These are phyloP conservation scores for Tortricodes alternella DNA, from an alignment of 2,888 invertebrate genomes.

Conservation along the genomic window DNA sequence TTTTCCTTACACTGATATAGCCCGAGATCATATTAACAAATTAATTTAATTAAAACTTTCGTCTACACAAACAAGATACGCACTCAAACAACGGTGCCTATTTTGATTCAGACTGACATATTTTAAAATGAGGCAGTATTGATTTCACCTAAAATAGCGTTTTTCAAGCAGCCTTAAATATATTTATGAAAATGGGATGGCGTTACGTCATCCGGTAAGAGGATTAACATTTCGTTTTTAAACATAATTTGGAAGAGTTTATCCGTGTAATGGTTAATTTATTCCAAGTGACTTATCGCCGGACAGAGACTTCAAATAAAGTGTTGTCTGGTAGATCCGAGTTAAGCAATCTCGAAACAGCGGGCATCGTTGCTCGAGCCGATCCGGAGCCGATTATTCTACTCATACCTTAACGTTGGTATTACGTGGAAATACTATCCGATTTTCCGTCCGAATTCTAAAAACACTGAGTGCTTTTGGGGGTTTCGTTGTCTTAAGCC, in stretches of 20 bases:
- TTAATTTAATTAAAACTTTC: slow-evolving; percentile 25
- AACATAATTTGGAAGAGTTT: slow-evolving; percentile 18
- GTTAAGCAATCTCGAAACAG: slow-evolving; percentile 13
- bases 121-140: slow-evolving; percentile 10
- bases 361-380: not conserved
- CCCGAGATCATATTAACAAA: slow-evolving; percentile 27
- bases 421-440: slow-evolving; percentile 15
- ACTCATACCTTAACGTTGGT: slow-evolving; percentile 3
- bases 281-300: slow-evolving; percentile 16
- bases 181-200: slow-evolving; percentile 22
- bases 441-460: slow-evolving; percentile 4
- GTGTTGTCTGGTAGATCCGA: slow-evolving; percentile 10
- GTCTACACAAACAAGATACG: slow-evolving; percentile 1
- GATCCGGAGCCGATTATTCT: too few species aligned
- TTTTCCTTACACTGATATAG: slow-evolving; percentile 22
- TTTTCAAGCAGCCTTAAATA: slow-evolving; percentile 17
- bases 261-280: slow-evolving; percentile 16
- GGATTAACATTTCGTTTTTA: slow-evolving; percentile 19
- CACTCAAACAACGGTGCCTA: not conserved
- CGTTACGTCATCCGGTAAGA: slow-evolving; percentile 12
- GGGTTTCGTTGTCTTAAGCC: too few species aligned
- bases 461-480: slow-evolving; percentile 11
- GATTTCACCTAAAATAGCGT: slow-evolving; percentile 18
- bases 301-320: slow-evolving; percentile 14
- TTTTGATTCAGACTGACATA: not conserved